Evolutionary conservation across 1,140 invertebrate species (phyloP).

Genomic region (Zeugodacus cucurbitae): DNA sequence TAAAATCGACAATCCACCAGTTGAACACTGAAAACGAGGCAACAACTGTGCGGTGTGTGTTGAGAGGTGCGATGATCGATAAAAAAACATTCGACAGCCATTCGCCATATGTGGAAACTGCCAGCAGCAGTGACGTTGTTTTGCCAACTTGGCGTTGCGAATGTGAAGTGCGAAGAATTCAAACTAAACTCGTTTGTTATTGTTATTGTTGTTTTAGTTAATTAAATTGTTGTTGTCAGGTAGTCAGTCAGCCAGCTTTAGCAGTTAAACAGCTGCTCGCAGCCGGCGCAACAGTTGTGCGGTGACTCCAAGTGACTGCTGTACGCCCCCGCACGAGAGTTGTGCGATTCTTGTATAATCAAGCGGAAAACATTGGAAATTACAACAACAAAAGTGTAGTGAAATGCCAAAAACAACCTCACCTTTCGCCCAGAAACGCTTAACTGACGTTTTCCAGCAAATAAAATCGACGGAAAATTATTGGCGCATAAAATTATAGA

Average conservation of each 20-base stretch:
- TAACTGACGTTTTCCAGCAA: neutral
- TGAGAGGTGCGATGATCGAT: neutral
- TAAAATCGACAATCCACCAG: neutral
- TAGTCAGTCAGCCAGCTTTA: too few species aligned
- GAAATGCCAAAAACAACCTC: neutral
- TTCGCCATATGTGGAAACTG: neutral
- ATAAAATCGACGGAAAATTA: neutral
- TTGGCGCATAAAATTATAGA: neutral
- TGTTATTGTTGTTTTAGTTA: neutral
- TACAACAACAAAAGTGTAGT: neutral
- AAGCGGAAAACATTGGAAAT: neutral
- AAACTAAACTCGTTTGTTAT: neutral
- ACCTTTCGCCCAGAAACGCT: neutral
- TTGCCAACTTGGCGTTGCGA: constrained; percentile 27
- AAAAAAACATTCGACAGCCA: neutral
- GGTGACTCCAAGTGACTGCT: neutral
- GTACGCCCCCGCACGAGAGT: neutral
- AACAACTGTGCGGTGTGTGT: neutral
- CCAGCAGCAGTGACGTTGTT: neutral
- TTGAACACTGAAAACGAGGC: neutral
- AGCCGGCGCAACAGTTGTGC: neutral
- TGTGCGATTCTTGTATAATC: neutral
- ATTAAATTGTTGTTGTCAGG: neutral
- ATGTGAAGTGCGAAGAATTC: neutral
- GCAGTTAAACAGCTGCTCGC: neutral